Evolutionary conservation across 2,888 invertebrate genomes (phyloP).

Genomic region (Omphaloscelis lunosa): DNA sequence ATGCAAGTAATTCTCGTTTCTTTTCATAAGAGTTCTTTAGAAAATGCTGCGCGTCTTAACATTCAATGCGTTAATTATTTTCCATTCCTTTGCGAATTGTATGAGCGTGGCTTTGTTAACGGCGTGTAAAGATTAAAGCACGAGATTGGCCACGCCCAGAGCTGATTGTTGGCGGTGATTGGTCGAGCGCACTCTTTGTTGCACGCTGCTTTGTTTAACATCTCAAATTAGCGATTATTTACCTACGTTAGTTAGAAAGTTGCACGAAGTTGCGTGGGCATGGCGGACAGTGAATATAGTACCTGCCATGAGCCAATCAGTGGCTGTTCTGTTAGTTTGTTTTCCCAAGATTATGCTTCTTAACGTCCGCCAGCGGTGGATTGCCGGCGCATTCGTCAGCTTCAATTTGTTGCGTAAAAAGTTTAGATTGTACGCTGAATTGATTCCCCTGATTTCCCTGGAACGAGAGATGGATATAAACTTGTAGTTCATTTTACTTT

Average conservation of each 20-base stretch:
- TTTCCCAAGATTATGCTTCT: constrained; percentile 41
- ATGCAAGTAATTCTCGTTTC: constrained; percentile 64
- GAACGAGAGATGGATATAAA: constrained; percentile 38
- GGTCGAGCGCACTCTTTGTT: constrained; percentile 84
- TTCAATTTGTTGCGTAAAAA: constrained; percentile 45
- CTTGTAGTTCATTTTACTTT: constrained; percentile 29
- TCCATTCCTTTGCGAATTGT: constrained; percentile 83
- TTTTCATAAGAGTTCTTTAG: constrained; percentile 68
- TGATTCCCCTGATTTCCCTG: background rate
- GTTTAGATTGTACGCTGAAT: constrained; percentile 14
- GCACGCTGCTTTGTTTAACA: constrained; percentile 83
- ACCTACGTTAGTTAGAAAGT: constrained; percentile 63
- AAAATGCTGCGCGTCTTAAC: constrained; percentile 65
- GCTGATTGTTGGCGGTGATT: constrained; percentile 81
- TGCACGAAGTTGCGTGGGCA: constrained; percentile 61
- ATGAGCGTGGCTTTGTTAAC: constrained; percentile 82
- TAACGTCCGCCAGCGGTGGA: constrained; percentile 31
- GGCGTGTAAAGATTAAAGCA: constrained; percentile 80
- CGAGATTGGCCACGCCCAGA: constrained; percentile 84
- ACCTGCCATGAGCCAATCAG: constrained; percentile 60
- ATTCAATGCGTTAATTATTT: constrained; percentile 84
- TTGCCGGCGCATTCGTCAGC: constrained; percentile 43
- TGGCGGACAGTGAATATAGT: constrained; percentile 42
- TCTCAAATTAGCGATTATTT: constrained; percentile 81
- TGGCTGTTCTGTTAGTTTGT: constrained; percentile 45